These are phyloP conservation scores for Chanos chanos DNA, from an alignment of 2,797 vertebrate genomes.

Conservation along the genomic window DNA sequence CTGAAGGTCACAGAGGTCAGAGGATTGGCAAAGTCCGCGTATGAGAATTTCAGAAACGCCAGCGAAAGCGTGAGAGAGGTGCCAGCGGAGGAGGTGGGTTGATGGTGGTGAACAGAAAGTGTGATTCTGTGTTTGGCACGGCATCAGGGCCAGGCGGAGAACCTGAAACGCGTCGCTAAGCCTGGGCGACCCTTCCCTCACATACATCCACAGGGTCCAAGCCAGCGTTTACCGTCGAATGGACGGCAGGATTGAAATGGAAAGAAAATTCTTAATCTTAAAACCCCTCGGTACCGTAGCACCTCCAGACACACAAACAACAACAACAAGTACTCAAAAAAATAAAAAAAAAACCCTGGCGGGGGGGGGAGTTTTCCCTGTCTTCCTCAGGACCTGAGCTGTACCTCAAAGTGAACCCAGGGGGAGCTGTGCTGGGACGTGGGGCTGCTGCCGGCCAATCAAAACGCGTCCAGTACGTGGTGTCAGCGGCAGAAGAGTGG, in stretches of 20 bases:
- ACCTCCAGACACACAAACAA: constrained; percentile 1
- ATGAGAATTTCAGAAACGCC: constrained; percentile 40
- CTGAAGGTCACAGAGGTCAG: constrained; percentile 41
- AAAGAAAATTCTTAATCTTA: too few relatives aligned
- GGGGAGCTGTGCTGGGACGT: constrained; percentile 31
- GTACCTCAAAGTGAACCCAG: constrained; percentile 40
- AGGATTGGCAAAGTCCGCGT: constrained; percentile 39
- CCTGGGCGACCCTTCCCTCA: too few relatives aligned
- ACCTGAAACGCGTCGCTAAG: too few relatives aligned
- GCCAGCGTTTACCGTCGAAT: too few relatives aligned
- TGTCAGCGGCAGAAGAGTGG: constrained; percentile 47
- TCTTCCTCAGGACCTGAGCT: constrained; percentile 22
- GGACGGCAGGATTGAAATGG: too few relatives aligned
- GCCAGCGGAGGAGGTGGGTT: constrained; percentile 44
- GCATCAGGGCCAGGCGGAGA: constrained; percentile 43
- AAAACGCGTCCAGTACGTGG: constrained; percentile 36
- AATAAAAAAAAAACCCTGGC: constrained; percentile 6
- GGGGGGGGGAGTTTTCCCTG: neutral
- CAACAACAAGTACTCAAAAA: neutral
- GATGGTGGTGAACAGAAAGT: constrained; percentile 43
- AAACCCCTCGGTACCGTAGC: too few relatives aligned
- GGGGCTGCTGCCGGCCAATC: too few relatives aligned
- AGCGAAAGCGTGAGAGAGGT: constrained; percentile 39
- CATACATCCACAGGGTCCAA: too few relatives aligned
- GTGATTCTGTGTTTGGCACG: constrained; percentile 48